Evolutionary conservation across 2,113 vertebrate species (phyloP).

Genomic region (Syngnathus typhle): DNA sequence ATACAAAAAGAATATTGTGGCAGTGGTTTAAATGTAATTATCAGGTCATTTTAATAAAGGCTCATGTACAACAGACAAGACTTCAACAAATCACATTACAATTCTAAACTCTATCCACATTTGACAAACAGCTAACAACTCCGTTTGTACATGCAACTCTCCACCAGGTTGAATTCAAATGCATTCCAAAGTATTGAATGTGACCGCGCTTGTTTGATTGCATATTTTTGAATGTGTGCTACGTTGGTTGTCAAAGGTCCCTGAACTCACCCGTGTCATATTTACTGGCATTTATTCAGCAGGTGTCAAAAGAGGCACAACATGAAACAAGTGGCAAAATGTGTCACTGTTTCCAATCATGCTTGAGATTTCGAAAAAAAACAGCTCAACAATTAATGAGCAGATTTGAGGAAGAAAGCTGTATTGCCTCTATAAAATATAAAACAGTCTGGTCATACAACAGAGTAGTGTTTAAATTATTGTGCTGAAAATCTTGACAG

Average conservation of each 20-base stretch:
- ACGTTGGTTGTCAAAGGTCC: background rate
- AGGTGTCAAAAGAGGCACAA: background rate
- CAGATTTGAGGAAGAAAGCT: slow-evolving; percentile 10
- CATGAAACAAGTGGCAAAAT: background rate
- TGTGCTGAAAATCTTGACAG: slow-evolving; percentile 42
- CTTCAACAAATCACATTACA: slow-evolving; percentile 14
- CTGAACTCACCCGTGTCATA: background rate
- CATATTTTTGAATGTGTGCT: slow-evolving; percentile 15
- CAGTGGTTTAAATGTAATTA: slow-evolving; percentile 5
- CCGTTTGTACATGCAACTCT: slow-evolving; percentile 22
- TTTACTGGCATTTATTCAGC: background rate
- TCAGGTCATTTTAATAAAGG: background rate
- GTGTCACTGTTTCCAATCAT: background rate
- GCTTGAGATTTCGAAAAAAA: background rate
- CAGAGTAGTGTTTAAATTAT: slow-evolving; percentile 1
- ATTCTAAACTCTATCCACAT: slow-evolving; percentile 6
- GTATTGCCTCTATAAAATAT: slow-evolving; percentile 4
- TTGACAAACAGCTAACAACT: background rate
- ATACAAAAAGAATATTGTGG: slow-evolving; percentile 30
- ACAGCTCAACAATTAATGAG: background rate
- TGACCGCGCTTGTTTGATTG: slow-evolving; percentile 6
- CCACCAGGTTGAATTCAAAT: background rate
- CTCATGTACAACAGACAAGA: slow-evolving; percentile 45
- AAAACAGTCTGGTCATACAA: slow-evolving; percentile 3
- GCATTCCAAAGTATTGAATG: background rate